Evolutionary conservation across 2,888 invertebrate genomes (phyloP), one percentile per base, ranked within the genome.

Genomic region (Hoplodrina blanda): DNA sequence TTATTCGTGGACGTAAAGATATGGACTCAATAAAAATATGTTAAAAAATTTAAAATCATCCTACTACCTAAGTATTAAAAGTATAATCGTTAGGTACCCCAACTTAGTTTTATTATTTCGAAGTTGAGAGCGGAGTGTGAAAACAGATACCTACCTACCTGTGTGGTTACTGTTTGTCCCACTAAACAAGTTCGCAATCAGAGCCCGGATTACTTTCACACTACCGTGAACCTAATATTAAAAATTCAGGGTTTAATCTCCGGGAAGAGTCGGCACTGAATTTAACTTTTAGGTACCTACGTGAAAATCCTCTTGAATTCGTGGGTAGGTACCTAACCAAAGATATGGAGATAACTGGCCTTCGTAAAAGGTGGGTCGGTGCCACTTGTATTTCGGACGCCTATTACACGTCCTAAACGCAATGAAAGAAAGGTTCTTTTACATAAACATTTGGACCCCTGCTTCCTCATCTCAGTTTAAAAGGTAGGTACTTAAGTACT

Each of bases 241-340:
- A 81, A 78, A 78, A 78, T 78, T 81, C 78, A 81, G 62, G 37
- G 44, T 66, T 78, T 78, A 81, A 78, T 78, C 78, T 60, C 69
- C 61, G 15, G 11, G 5, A 62, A 41, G 56, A 44, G 54, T 11
- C 55, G 55, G 37, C 53, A 60, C 62, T 60, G 60, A 66, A 56
- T 78, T 66, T 41, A 66, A 61, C 30, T 78, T 80, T 62, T 63
- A 25, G 46, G 46, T 46, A 6, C n/a, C n/a, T n/a, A n/a, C 17
- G 46, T 17, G 46, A 11, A 46, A 44, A 17, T 46, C 6, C 46
- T 46, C 4, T 46, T 17, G 17, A 17, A 46, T 46, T 11, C 17
- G 15, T 37, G 37, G 37, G 37, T 41, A 41, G 41, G 41, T 46
- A 46, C 46, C 46, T 17, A 5, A 46, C 46, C 5, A 17, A 46